Evolutionary conservation across 2,113 vertebrate genomes (phyloP).

Genomic region (Oostethus manadensis): DNA sequence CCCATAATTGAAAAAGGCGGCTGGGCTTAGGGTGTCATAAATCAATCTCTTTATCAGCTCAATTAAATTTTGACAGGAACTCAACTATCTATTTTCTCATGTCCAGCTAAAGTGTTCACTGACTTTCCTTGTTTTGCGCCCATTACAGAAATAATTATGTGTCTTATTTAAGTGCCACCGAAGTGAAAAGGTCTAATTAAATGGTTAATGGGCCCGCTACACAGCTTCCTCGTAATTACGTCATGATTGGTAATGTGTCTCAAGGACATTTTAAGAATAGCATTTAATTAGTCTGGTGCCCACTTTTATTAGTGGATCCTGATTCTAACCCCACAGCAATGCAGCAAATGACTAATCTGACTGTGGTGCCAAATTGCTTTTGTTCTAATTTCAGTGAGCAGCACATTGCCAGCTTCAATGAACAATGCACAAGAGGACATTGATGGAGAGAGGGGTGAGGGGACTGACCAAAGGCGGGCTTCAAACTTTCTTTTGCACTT

Average conservation of each 20-base stretch:
- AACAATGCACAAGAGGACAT: conserved; percentile 26
- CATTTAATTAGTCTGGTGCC: conserved; percentile 30
- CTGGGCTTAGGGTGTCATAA: no score
- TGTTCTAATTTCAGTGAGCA: conserved; percentile 32
- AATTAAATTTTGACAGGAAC: no score
- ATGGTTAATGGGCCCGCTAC: conserved; percentile 9
- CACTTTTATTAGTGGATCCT: conserved; percentile 52
- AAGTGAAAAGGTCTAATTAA: conserved; percentile 5
- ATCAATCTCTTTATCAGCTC: no score
- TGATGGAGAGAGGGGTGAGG: no score
- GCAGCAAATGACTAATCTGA: conserved; percentile 42
- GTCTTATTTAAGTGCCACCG: neutral
- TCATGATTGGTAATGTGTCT: conserved; percentile 32
- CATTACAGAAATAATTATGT: neutral
- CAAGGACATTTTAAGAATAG: conserved; percentile 54
- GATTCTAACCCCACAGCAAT: conserved; percentile 45
- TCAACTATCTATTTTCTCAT: no score
- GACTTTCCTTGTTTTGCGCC: neutral
- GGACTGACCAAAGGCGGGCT: no score
- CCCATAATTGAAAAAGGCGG: no score
- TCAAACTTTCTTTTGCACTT: no score
- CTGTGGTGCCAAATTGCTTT: conserved; percentile 51
- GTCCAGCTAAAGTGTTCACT: neutral
- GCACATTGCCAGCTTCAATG: conserved; percentile 24
- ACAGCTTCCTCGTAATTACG: conserved; percentile 9